These are phyloP conservation scores for Argyrosomus regius DNA, from an alignment of 2,797 vertebrate genomes.

Conservation along the genomic window DNA sequence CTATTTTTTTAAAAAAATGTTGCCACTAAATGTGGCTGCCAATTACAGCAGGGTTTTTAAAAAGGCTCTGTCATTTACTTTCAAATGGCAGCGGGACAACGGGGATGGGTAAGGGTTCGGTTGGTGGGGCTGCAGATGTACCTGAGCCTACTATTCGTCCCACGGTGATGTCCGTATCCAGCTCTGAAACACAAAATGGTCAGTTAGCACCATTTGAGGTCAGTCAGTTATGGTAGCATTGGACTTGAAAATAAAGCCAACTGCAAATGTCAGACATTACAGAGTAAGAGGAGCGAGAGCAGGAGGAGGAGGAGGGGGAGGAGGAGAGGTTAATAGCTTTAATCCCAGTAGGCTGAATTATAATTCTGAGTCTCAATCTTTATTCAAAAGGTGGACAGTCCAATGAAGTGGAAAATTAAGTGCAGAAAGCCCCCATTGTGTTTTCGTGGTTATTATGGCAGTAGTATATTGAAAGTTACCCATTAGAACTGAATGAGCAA, in stretches of 20 bases:
- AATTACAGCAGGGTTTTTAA: constrained; percentile 35
- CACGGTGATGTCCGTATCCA: constrained; percentile 78
- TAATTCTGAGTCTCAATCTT: constrained; percentile 33
- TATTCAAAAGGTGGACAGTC: constrained; percentile 46
- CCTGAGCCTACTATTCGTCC: constrained; percentile 85
- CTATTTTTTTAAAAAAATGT: background rate
- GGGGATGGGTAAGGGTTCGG: constrained; percentile 36
- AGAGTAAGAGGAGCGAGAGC: constrained; percentile 7
- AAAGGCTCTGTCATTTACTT: constrained; percentile 12
- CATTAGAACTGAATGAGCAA: constrained; percentile 28
- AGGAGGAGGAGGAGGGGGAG: background rate
- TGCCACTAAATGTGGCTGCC: constrained; percentile 31
- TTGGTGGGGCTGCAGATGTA: constrained; percentile 74
- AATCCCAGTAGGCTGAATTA: constrained; percentile 60
- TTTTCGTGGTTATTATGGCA: constrained; percentile 49
- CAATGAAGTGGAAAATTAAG: constrained; percentile 70
- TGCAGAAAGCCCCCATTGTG: constrained; percentile 44
- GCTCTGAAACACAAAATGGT: constrained; percentile 87
- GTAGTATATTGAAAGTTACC: constrained; percentile 39
- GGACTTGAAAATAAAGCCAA: constrained; percentile 61
- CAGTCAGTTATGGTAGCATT: constrained; percentile 49
- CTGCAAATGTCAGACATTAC: constrained; percentile 48
- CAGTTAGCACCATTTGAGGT: constrained; percentile 69
- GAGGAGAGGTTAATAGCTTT: constrained; percentile 63
- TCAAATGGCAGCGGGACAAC: constrained; percentile 23